These are phyloP conservation scores for Loris lydekkerianus DNA, from an alignment of 2,797 vertebrate genomes.

Conservation along the genomic window DNA sequence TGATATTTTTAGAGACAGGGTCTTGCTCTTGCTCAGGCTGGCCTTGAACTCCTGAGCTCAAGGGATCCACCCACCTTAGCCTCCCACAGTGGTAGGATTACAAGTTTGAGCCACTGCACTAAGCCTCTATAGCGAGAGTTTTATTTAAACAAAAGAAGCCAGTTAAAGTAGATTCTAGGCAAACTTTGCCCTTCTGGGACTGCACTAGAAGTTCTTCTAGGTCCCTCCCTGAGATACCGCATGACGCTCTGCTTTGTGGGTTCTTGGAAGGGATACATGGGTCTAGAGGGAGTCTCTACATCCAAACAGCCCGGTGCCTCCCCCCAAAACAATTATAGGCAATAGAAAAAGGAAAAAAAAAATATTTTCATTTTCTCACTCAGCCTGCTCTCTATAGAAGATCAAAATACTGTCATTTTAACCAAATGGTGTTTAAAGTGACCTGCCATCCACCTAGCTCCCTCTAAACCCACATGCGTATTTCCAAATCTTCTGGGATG, in stretches of 20 bases:
- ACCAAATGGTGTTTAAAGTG: constrained; percentile 30
- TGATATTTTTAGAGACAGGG: too few relatives aligned
- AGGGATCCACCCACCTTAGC: too few relatives aligned
- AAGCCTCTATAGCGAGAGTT: too few relatives aligned
- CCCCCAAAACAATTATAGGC: neutral
- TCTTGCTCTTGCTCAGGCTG: too few relatives aligned
- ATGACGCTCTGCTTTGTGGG: neutral
- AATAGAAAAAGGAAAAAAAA: neutral
- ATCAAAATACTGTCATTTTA: constrained; percentile 49
- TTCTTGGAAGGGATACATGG: neutral
- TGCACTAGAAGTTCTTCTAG: neutral
- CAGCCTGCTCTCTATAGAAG: neutral
- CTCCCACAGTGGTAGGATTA: too few relatives aligned
- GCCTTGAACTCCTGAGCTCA: too few relatives aligned
- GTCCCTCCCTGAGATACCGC: neutral
- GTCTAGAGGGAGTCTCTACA: neutral
- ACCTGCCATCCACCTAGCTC: neutral
- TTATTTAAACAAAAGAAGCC: neutral
- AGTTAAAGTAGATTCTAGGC: neutral
- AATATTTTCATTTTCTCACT: constrained; percentile 21
- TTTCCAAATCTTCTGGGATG: neutral
- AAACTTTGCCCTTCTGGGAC: neutral
- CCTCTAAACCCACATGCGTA: neutral
- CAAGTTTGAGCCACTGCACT: too few relatives aligned
- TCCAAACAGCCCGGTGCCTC: neutral